Conservation (phyloP, 2,113 vertebrate species). For the Aramus guarauna region DNA sequence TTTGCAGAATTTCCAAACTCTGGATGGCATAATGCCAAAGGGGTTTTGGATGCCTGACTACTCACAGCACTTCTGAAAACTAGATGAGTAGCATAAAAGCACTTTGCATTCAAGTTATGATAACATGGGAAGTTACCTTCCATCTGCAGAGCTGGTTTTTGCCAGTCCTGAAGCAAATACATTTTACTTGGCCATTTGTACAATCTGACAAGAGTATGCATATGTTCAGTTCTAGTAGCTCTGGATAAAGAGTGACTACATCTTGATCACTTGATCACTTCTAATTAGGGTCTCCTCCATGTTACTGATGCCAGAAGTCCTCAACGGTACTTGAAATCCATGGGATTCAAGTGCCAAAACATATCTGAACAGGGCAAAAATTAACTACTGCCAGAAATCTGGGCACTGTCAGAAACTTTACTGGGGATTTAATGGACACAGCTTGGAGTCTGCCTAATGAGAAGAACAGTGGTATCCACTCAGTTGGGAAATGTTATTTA, state of each 20-base stretch:
- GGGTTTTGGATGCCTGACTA: not conserved
- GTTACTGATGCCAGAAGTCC: not conserved
- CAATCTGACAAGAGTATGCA: not conserved
- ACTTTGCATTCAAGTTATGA: not conserved
- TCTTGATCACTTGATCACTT: not conserved
- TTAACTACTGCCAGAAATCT: not conserved
- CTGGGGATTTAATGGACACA: not conserved
- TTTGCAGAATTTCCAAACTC: not conserved
- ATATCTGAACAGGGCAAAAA: not conserved
- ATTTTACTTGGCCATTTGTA: not conserved
- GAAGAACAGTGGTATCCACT: not conserved
- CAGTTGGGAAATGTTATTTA: slow-evolving; percentile 25
- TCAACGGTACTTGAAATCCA: not conserved
- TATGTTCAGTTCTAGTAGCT: not conserved
- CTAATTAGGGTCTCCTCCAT: not conserved
- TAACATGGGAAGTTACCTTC: not conserved
- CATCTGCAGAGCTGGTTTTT: not conserved
- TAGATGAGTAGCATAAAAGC: not conserved
- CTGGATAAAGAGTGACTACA: not conserved
- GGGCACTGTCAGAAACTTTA: not conserved
- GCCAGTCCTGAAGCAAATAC: not conserved
- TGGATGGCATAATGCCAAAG: not conserved
- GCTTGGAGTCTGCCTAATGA: not conserved
- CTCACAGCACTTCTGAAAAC: not conserved
- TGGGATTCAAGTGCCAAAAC: not conserved